Percentiles rank a stretch among this genome's conserved stretches.
These are phyloP conservation scores for Lerista edwardsae DNA, from an alignment of 2,797 vertebrate genomes.

Conservation along the genomic window DNA sequence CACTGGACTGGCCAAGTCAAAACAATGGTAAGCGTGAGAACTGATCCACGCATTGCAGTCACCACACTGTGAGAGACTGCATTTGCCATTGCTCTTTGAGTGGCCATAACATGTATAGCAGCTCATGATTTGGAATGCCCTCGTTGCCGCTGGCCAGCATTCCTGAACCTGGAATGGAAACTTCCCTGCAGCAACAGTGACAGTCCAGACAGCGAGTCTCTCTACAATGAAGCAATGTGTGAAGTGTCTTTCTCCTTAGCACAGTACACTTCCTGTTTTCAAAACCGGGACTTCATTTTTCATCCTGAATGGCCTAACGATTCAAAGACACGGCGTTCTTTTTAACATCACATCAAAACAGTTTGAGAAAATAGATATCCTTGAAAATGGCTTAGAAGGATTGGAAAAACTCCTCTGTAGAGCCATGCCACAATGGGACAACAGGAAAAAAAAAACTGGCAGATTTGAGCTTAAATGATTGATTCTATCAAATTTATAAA, in stretches of 20 bases:
- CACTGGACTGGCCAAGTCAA: not conserved
- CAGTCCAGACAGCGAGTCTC: not conserved
- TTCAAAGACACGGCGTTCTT: slow-evolving; percentile 15
- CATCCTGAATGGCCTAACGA: slow-evolving; percentile 28
- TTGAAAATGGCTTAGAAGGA: slow-evolving; percentile 16
- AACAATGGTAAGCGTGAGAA: not conserved
- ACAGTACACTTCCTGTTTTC: not conserved
- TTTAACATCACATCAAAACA: slow-evolving; percentile 32
- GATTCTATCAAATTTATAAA: not conserved
- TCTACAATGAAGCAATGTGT: not conserved
- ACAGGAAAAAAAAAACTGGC: not conserved
- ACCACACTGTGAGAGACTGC: not conserved
- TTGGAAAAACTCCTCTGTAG: not conserved
- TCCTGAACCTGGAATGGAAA: not conserved
- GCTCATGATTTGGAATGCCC: no score
- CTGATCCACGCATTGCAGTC: not conserved
- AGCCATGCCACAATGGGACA: not conserved
- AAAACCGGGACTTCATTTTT: slow-evolving; percentile 17
- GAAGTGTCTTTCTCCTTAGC: not conserved
- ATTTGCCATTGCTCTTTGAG: not conserved
- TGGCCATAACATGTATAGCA: not conserved
- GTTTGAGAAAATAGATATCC: slow-evolving; percentile 36
- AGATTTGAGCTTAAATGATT: not conserved
- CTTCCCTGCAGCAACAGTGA: no score
- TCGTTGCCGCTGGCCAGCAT: not conserved